phyloP scores from a whole-genome alignment of 2,888 invertebrate species.

The Catocala sponsa region DNA sequence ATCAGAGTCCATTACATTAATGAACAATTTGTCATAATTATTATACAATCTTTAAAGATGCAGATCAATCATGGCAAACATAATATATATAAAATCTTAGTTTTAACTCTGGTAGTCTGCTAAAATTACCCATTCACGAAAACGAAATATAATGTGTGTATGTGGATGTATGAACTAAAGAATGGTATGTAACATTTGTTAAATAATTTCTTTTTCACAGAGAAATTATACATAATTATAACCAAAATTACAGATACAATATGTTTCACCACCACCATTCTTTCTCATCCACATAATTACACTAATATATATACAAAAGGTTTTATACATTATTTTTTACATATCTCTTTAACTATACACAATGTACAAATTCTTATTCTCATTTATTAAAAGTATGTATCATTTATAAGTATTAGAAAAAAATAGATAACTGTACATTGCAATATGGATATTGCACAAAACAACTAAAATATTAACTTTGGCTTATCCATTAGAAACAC shows the following conservation, averaged over 20 bases:
- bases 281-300: conserved; percentile 60
- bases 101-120: conserved; percentile 72
- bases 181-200: conserved; percentile 46
- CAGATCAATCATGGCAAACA: conserved; percentile 58
- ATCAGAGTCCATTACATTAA: conserved; percentile 29
- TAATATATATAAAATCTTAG: conserved; percentile 56
- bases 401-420: conserved; percentile 67
- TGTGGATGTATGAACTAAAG: conserved; percentile 48
- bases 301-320: conserved; percentile 72
- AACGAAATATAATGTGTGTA: conserved; percentile 56
- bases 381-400: conserved; percentile 67
- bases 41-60: conserved; percentile 34
- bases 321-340: conserved; percentile 79
- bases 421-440: conserved; percentile 83
- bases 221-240: conserved; percentile 39
- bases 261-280: conserved; percentile 28
- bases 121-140: conserved; percentile 80
- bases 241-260: conserved; percentile 25
- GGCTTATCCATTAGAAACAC: conserved; percentile 84
- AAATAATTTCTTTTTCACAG: conserved; percentile 31
- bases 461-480: conserved; percentile 85
- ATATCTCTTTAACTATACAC: conserved; percentile 79
- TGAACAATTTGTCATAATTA: conserved; percentile 50
- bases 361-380: conserved; percentile 80
- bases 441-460: conserved; percentile 86